These are phyloP conservation scores for Reticulitermes speratus DNA, from an alignment of 1,140 invertebrate genomes.

Conservation along the genomic window DNA sequence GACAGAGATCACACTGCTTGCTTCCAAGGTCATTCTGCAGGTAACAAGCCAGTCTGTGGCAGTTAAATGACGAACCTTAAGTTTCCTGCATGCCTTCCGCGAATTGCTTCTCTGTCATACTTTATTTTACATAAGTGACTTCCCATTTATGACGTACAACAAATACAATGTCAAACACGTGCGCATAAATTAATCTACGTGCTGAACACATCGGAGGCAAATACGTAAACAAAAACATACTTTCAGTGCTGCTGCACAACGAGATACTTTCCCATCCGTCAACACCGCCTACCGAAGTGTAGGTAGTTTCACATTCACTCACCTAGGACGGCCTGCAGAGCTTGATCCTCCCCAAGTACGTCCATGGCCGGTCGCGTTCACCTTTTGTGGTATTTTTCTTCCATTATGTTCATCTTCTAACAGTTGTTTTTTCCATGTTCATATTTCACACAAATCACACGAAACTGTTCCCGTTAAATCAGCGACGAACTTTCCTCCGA, in stretches of 20 bases:
- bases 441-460: conserved; percentile 22
- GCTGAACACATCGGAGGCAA: neutral
- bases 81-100: conserved; percentile 7
- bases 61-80: neutral
- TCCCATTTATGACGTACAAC: neutral
- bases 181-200: neutral
- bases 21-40: neutral
- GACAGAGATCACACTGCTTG: neutral
- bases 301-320: conserved; percentile 15
- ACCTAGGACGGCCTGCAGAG: conserved; percentile 25
- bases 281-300: conserved; percentile 11
- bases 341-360: conserved; percentile 25
- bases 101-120: neutral
- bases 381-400: conserved; percentile 18
- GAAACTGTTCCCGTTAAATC: conserved; percentile 21
- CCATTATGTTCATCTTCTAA: conserved; percentile 11
- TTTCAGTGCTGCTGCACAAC: conserved; percentile 12
- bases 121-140: too few species aligned
- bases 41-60: neutral
- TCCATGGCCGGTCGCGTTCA: conserved; percentile 21
- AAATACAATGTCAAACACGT: neutral
- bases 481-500: conserved; percentile 27
- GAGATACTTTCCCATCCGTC: neutral
- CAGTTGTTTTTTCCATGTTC: neutral
- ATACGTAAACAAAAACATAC: conserved; percentile 14